Base-by-base conservation (phyloP, 2,888 invertebrate genomes). In the Chrysolina americana region DNA sequence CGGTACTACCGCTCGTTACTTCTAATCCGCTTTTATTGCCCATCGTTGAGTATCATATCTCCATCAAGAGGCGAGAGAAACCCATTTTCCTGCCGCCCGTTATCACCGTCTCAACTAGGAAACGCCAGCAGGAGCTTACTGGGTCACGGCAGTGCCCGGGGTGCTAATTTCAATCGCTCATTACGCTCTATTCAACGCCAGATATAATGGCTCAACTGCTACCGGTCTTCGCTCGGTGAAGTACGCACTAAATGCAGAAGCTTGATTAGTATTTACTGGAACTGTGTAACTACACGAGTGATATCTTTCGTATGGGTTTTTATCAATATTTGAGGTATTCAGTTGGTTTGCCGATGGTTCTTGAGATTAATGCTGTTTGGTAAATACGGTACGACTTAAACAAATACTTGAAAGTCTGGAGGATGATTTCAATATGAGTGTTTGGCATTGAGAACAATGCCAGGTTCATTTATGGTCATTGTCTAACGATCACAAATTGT, bases 131-230 rank as follows among this genome's bases (percentile, higher is more conserved):
- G 36, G 23, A 36, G 59, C 59, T 36, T 73, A 79, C 79, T 80
- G 71, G 80, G 80, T 81, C 81, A 78, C 70, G 68, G 78, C 74
- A 79, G 73, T 48, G 81, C 81, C 79, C 64, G 63, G 71, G 78
- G 80, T 79, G 76, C 78, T 80, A 78, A 79, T 79, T 80, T 78
- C 79, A 80, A 76, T 69, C 68, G 68, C 65, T 73, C 62, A 73
- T 73, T 76, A 73, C 69, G 62, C 19, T 71, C 71, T 65, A 71
- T 69, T 23, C 71, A 66, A 64, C 66, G 65, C 65, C 68, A 63
- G 73, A 71, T 73, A 63, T 66, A 48, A 64, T 48, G 70, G 59
- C 59, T 62, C 70, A 44, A 69, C 66, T 17, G 62, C 76, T 76
- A 76, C 76, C 66, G 68, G 76, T 76, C 70, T 76, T 76, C 41